Evolutionary conservation across 2,888 invertebrate genomes (phyloP).

Genomic region (Cantharis rufa): DNA sequence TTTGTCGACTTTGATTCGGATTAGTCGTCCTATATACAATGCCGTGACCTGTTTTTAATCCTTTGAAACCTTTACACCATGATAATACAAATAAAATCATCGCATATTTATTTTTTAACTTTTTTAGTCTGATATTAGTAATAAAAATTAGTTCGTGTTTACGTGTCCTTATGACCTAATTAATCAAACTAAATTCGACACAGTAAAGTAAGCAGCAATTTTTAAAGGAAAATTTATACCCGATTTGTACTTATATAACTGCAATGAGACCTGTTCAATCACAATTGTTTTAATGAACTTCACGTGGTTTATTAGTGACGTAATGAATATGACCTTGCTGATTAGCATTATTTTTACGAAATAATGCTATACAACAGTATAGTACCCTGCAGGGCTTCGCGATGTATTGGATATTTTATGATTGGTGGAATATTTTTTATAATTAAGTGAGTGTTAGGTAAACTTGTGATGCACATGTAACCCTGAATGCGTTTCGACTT

Average conservation of each 20-base stretch:
- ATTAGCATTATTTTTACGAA: conserved; percentile 6
- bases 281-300: conserved; percentile 8
- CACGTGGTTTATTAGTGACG: conserved; percentile 40
- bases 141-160: background rate
- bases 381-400: no score
- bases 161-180: conserved; percentile 26
- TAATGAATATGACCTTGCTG: conserved; percentile 43
- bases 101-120: background rate
- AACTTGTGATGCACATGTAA: background rate
- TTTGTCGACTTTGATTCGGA: background rate
- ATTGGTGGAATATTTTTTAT: background rate
- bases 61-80: background rate
- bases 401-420: no score
- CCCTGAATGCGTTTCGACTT: conserved; percentile 2
- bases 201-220: background rate
- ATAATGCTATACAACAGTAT: background rate
- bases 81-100: background rate
- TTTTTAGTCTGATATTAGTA: background rate
- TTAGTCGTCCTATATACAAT: background rate
- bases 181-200: conserved; percentile 10
- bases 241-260: background rate
- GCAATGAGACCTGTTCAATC: background rate
- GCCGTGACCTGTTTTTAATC: background rate
- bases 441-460: background rate
- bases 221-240: conserved; percentile 5